phyloP scores from a whole-genome alignment of 2,797 vertebrate genomes.

The Pyrocephalus nanus region DNA sequence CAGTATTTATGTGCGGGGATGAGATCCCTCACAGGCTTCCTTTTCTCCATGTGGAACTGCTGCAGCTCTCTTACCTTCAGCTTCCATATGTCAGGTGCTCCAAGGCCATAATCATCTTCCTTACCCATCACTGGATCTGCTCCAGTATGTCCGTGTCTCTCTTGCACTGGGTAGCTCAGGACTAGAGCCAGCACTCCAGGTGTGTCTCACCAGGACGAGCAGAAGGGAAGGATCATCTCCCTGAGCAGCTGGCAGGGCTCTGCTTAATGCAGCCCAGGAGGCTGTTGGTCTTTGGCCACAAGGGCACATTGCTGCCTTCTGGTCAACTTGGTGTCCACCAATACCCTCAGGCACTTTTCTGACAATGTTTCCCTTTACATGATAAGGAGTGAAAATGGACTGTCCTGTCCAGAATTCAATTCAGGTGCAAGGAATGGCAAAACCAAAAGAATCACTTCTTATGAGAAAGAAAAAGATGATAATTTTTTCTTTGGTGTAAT shows the following conservation, averaged over 20 bases:
- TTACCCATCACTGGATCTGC: too few relatives aligned
- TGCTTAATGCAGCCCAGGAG: not conserved
- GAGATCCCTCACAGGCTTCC: not conserved
- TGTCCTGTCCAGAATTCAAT: not conserved
- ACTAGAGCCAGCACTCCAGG: not conserved
- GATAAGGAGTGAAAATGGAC: not conserved
- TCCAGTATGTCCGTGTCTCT: not conserved
- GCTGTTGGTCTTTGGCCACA: not conserved
- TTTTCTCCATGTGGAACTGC: not conserved
- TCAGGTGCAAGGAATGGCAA: not conserved
- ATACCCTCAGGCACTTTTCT: not conserved
- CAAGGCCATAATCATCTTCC: too few relatives aligned
- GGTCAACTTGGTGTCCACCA: not conserved
- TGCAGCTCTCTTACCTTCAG: not conserved
- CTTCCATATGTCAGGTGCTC: not conserved
- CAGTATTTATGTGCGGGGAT: accelerated
- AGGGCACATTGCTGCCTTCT: not conserved
- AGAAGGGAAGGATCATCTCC: not conserved
- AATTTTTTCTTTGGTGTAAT: not conserved
- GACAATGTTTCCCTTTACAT: not conserved
- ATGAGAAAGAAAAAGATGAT: not conserved
- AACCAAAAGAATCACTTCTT: not conserved
- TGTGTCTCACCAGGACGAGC: not conserved
- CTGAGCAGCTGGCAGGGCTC: not conserved
- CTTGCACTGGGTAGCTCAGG: not conserved